Evolutionary conservation across 2,888 invertebrate genomes (phyloP).

Genomic region (Gymnoscelis rufifasciata): DNA sequence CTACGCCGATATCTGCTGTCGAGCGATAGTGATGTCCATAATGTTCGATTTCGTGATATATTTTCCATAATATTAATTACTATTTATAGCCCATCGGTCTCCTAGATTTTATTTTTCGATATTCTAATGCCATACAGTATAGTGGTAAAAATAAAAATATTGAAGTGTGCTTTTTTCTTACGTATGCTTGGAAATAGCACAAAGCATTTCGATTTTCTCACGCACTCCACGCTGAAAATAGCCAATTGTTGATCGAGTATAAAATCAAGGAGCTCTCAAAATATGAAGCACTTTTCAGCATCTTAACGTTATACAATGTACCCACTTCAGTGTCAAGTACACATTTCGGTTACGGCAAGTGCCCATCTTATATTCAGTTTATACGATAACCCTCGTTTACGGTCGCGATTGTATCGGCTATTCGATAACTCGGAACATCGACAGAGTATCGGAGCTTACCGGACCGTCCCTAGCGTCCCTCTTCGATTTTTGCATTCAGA

Average conservation of each 20-base stretch:
- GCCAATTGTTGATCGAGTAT: slow-evolving; percentile 5
- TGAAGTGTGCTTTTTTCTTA: too few relatives aligned
- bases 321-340: slow-evolving; percentile 28
- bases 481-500: slow-evolving; percentile 61
- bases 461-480: slow-evolving; percentile 32
- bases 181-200: not conserved
- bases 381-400: slow-evolving; percentile 22
- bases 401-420: slow-evolving; percentile 25
- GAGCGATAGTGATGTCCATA: slow-evolving; percentile 5
- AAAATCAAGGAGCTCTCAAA: slow-evolving; percentile 12
- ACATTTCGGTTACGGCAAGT: slow-evolving; percentile 20
- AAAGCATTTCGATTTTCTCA: not conserved
- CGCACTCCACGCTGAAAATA: not conserved
- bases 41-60: not conserved
- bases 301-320: slow-evolving; percentile 27
- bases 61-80: too few relatives aligned
- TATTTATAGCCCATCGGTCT: too few relatives aligned
- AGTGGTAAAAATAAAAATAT: too few relatives aligned
- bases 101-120: too few relatives aligned
- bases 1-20: slow-evolving; percentile 4
- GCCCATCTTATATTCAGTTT: slow-evolving; percentile 20
- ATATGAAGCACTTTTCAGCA: slow-evolving; percentile 11
- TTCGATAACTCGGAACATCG: slow-evolving; percentile 23
- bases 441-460: slow-evolving; percentile 23
- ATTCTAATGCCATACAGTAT: too few relatives aligned